These are phyloP conservation scores for Melanerpes formicivorus DNA, from an alignment of 2,113 vertebrate genomes.

Conservation along the genomic window DNA sequence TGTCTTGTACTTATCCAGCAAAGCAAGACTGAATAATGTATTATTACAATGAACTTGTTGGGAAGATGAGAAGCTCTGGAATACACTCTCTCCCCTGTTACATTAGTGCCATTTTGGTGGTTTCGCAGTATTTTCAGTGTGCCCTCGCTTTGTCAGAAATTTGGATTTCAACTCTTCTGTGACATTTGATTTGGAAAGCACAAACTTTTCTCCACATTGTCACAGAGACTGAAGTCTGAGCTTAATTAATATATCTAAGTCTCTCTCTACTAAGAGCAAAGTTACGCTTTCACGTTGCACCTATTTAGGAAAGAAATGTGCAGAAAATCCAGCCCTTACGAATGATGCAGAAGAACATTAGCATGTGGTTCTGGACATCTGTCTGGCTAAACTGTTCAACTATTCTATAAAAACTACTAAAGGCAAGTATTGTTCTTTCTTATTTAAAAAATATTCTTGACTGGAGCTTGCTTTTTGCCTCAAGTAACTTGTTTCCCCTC, in stretches of 20 bases:
- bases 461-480: neutral
- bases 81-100: neutral
- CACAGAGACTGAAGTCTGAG: neutral
- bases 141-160: neutral
- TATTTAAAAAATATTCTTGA: neutral
- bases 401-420: neutral
- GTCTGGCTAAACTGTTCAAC: neutral
- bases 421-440: neutral
- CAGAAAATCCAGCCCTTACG: neutral
- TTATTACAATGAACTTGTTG: neutral
- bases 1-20: neutral
- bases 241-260: neutral
- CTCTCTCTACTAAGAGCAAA: neutral
- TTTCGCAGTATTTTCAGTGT: neutral
- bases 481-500: slow-evolving; percentile 17
- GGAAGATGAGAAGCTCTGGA: neutral
- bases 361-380: neutral
- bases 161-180: neutral
- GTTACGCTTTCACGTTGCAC: neutral
- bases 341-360: neutral
- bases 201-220: neutral
- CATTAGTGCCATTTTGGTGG: neutral
- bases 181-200: neutral
- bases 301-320: neutral
- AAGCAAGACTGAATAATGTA: neutral